A percentile compares a stretch with the other conserved stretches of the same genome.
Conservation (phyloP, 2,797 vertebrate genomes). For the Chiroxiphia lanceolata region DNA sequence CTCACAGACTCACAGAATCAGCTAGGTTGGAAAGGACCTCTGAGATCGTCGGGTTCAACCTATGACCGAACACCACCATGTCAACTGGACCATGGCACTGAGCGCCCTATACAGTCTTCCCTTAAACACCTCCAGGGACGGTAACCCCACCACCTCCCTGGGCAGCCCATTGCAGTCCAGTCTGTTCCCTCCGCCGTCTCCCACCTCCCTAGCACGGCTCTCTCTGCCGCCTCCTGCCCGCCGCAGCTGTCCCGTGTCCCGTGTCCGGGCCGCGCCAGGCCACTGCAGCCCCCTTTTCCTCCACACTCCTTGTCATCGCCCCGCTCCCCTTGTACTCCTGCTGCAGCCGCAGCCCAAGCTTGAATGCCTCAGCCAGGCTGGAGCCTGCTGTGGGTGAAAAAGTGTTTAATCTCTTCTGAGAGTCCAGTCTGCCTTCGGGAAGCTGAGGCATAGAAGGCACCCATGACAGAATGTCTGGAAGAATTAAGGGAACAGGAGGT, state of each 20-base stretch:
- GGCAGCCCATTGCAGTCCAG: too few species aligned
- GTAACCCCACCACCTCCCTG: not conserved
- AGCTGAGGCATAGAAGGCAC: not conserved
- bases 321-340: not conserved
- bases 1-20: not conserved
- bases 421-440: not conserved
- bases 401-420: too few species aligned
- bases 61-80: not conserved
- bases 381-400: not conserved
- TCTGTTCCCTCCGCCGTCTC: too few species aligned
- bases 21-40: not conserved
- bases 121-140: not conserved
- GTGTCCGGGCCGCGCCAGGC: rapidly evolving
- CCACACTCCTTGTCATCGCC: not conserved
- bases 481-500: not conserved
- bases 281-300: not conserved
- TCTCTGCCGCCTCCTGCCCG: too few species aligned
- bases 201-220: too few species aligned
- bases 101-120: not conserved
- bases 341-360: not conserved
- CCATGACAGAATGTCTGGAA: rapidly evolving
- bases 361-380: not conserved
- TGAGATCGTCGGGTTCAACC: not conserved
- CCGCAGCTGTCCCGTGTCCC: not conserved
- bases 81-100: not conserved